Percentiles rank a stretch among this genome's conserved stretches.
These are phyloP conservation scores for Halcyon leucocephala DNA, from an alignment of 2,797 vertebrate species.

Conservation along the genomic window DNA sequence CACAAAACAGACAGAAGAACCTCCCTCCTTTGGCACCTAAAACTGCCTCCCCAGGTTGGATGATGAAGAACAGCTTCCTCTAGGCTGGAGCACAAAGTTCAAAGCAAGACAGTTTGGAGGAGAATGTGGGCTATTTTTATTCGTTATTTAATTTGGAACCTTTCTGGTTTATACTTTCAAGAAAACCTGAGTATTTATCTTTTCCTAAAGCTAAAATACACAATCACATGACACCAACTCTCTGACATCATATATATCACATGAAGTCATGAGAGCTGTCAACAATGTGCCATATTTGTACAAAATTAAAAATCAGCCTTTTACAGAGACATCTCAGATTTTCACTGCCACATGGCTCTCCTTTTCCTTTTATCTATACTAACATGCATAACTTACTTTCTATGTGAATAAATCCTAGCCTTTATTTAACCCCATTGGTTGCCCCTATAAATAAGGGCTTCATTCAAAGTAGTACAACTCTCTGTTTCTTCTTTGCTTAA, in stretches of 20 bases:
- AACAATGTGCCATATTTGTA: not conserved
- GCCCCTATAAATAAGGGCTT: not conserved
- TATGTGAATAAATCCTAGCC: not conserved
- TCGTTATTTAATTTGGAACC: not conserved
- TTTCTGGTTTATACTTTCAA: not conserved
- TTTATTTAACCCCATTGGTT: not conserved
- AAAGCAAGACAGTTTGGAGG: not conserved
- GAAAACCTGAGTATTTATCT: not conserved
- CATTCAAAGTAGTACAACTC: not conserved
- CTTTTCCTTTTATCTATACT: not conserved
- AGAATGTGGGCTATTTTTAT: not conserved
- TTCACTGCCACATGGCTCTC: not conserved
- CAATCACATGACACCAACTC: not conserved
- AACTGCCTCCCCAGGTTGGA: not conserved
- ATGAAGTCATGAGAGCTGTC: not conserved
- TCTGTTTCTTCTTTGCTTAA: not conserved
- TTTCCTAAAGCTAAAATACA: not conserved
- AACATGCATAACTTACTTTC: not conserved
- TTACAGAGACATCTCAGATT: not conserved
- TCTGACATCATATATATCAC: not conserved
- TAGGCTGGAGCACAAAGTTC: not conserved
- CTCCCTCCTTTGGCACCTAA: not conserved
- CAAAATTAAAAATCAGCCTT: not conserved
- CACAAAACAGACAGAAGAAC: not conserved
- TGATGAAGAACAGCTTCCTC: not conserved